phyloP scores from a whole-genome alignment of 2,888 invertebrate genomes.

The Eilema sororculum region DNA sequence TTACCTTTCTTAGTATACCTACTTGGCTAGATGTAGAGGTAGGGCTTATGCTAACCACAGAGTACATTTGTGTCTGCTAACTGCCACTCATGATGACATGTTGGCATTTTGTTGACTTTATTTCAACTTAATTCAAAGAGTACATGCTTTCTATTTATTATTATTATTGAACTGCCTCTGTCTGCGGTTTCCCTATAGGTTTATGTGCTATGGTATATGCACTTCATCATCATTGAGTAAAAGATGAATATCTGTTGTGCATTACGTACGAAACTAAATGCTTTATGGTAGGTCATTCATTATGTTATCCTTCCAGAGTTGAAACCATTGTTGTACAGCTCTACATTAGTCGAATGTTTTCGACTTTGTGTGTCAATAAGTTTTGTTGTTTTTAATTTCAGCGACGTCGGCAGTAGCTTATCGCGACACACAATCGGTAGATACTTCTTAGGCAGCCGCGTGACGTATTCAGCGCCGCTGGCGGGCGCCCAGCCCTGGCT shows the following conservation, averaged over 20 bases:
- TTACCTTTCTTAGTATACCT: too few species aligned
- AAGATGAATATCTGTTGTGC: constrained; percentile 21
- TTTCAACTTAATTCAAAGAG: too few species aligned
- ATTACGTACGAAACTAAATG: constrained; percentile 15
- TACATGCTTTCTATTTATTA: background rate
- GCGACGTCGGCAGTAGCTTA: constrained; percentile 24
- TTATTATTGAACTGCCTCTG: background rate
- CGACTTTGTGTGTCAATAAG: background rate
- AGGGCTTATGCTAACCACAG: too few species aligned
- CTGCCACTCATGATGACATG: background rate
- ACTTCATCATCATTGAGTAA: background rate
- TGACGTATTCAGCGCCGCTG: constrained; percentile 14
- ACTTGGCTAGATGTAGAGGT: too few species aligned
- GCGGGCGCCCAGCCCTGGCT: constrained; percentile 12
- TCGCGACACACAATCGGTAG: constrained; percentile 20
- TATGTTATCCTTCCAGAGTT: too few species aligned
- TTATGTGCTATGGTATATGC: background rate
- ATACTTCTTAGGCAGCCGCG: constrained; percentile 25
- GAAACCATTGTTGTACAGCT: background rate
- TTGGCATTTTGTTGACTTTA: background rate
- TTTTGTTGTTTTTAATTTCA: constrained; percentile 31
- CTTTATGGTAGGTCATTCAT: constrained; percentile 20
- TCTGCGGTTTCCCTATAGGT: background rate
- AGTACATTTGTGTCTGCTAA: too few species aligned
- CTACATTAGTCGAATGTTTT: too few species aligned